Percentiles rank a stretch among this genome's conserved stretches.
Evolutionary conservation across 2,797 vertebrate genomes (phyloP).

Genomic region (Muscicapa striata): DNA sequence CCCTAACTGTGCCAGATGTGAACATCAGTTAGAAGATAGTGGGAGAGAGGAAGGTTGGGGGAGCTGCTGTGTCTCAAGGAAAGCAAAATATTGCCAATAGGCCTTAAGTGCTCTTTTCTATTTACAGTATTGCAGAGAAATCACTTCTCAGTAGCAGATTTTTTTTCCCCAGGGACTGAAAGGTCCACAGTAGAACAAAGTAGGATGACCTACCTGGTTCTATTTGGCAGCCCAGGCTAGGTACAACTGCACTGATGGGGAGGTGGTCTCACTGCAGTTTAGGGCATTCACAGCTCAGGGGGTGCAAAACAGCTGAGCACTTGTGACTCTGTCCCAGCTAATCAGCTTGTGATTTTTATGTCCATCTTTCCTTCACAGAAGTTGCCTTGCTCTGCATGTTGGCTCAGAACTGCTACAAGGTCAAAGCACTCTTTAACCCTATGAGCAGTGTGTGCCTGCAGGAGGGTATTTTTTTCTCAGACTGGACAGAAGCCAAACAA

Average conservation of each 20-base stretch:
- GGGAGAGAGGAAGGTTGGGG: background rate
- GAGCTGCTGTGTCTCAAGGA: background rate
- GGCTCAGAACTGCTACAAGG: background rate
- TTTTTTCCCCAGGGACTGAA: background rate
- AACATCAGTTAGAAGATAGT: fast-evolving
- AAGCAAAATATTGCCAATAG: background rate
- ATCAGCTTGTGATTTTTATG: background rate
- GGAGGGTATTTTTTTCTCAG: background rate
- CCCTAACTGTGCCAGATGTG: background rate
- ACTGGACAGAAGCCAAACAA: background rate
- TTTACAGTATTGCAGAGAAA: background rate
- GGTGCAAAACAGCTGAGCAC: background rate
- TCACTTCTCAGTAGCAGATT: background rate
- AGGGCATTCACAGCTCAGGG: background rate
- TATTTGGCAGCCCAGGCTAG: background rate
- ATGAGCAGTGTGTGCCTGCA: background rate
- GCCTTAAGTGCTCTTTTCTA: background rate
- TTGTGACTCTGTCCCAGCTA: background rate
- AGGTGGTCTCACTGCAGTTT: background rate
- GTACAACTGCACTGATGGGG: background rate
- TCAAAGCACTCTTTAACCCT: background rate
- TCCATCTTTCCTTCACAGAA: background rate
- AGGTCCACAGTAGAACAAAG: background rate
- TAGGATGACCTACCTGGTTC: background rate
- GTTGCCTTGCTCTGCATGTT: background rate